Conservation (phyloP, 23 tunicate genomes). For the Halocynthia aurantium region DNA sequence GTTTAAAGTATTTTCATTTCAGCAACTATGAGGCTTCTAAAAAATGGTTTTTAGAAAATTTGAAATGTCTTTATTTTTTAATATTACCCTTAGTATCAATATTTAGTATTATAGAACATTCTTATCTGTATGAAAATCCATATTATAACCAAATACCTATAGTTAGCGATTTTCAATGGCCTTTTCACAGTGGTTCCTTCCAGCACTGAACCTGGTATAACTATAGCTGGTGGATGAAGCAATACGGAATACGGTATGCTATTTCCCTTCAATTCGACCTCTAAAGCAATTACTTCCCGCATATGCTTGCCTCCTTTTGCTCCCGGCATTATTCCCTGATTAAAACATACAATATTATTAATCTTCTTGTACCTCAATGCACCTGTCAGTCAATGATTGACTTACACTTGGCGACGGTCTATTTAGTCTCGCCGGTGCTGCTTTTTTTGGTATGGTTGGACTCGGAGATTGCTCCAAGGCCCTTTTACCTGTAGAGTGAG, state of each 20-base stretch:
- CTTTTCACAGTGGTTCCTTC: slow-evolving; percentile 76
- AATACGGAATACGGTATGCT: slow-evolving; percentile 66
- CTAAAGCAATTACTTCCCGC: slow-evolving; percentile 68
- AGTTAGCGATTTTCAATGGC: slow-evolving; percentile 69
- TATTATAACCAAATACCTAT: slow-evolving; percentile 44
- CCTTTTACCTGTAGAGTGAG: no score
- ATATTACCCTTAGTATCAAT: background rate
- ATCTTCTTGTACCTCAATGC: no score
- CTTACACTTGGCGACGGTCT: no score
- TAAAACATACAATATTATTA: no score
- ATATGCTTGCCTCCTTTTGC: background rate
- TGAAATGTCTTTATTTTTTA: background rate
- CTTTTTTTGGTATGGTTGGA: no score
- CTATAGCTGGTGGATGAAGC: slow-evolving; percentile 66
- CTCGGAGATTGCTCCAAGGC: no score
- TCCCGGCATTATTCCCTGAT: no score
- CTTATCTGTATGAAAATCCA: background rate
- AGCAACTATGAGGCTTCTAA: no score
- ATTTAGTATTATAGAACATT: background rate
- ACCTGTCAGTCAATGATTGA: no score
- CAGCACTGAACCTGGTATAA: slow-evolving; percentile 60
- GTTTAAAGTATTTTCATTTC: no score
- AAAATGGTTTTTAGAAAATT: no score
- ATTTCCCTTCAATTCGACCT: slow-evolving; percentile 59
- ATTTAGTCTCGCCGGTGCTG: no score